Percentiles rank a stretch among this genome's conserved stretches.
Evolutionary conservation across 1,140 invertebrate genomes (phyloP).

Genomic region (Papilio machaon): DNA sequence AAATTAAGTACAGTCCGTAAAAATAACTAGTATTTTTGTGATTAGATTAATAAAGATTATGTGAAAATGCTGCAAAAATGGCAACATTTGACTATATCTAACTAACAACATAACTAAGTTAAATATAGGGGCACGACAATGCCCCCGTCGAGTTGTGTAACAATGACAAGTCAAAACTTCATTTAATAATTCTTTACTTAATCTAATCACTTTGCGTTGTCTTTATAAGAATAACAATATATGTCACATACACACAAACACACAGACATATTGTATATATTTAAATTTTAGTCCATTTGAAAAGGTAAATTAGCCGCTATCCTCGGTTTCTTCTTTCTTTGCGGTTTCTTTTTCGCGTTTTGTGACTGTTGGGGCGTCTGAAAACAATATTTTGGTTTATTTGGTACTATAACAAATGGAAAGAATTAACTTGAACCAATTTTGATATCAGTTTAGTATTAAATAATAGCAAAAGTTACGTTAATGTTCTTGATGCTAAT

Average conservation of each 20-base stretch:
- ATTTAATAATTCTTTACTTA: background rate
- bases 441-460: too few relatives aligned
- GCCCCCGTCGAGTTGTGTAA: too few relatives aligned
- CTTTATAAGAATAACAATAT: background rate
- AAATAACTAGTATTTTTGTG: background rate
- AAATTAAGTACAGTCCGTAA: conserved; percentile 22
- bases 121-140: too few relatives aligned
- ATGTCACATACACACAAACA: background rate
- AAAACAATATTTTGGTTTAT: conserved; percentile 15
- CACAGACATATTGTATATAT: conserved; percentile 5
- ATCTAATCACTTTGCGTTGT: background rate
- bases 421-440: too few relatives aligned
- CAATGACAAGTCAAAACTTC: too few relatives aligned
- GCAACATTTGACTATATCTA: background rate
- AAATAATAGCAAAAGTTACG: too few relatives aligned
- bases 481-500: too few relatives aligned
- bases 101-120: too few relatives aligned
- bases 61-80: background rate
- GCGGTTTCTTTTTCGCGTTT: conserved; percentile 45
- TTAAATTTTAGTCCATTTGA: conserved; percentile 57
- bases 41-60: conserved; percentile 3
- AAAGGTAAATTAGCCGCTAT: conserved; percentile 83
- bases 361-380: conserved; percentile 59
- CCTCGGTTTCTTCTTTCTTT: conserved; percentile 77
- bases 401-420: background rate